These are phyloP conservation scores for Rhagologus leucostigma DNA, from an alignment of 2,113 vertebrate species.

Conservation along the genomic window DNA sequence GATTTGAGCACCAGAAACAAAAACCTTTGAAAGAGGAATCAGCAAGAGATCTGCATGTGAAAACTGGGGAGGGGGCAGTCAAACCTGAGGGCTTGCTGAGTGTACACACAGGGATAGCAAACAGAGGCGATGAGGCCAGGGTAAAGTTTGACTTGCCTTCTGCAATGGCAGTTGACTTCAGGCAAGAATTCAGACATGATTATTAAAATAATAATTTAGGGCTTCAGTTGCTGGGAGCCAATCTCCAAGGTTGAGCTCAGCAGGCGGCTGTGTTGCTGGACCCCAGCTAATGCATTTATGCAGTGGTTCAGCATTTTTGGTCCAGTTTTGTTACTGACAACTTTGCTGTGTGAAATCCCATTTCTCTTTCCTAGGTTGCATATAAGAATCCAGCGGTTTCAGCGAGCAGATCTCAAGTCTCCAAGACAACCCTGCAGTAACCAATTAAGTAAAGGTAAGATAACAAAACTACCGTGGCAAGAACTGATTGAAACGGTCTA, in stretches of 20 bases:
- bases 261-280: not conserved
- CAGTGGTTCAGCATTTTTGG: not conserved
- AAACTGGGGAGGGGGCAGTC: not conserved
- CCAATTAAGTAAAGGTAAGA: not conserved
- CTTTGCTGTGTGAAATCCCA: not conserved
- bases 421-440: not conserved
- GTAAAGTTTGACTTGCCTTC: not conserved
- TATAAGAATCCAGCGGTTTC: not conserved
- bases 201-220: slow-evolving; percentile 4
- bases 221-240: not conserved
- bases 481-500: not conserved
- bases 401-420: not conserved
- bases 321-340: not conserved
- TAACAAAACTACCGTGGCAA: not conserved
- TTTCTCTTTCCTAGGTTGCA: not conserved
- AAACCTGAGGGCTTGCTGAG: not conserved
- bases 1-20: slow-evolving; percentile 10
- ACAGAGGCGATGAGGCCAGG: not conserved
- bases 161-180: not conserved
- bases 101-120: not conserved
- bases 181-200: not conserved
- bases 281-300: not conserved
- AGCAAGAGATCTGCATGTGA: not conserved
- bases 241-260: not conserved
- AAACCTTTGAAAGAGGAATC: slow-evolving; percentile 16